A percentile compares a stretch with the other conserved stretches of the same genome.
phyloP scores from a whole-genome alignment of 35 echinoderm and acorn worm species.

The Lytechinus variegatus region DNA sequence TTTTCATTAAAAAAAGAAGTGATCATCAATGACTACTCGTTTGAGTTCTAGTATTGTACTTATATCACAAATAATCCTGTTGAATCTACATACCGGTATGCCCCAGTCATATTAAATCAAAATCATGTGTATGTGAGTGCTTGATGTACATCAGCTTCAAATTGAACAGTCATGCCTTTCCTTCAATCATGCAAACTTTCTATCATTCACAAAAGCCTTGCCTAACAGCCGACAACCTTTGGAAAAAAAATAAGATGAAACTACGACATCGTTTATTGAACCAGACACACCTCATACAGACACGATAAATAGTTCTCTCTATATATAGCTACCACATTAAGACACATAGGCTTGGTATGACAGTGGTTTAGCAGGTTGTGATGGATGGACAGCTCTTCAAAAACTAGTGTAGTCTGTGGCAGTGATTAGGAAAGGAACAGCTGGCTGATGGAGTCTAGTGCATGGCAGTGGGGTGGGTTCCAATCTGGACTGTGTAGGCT shows the following conservation, averaged over 20 bases:
- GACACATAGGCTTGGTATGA: background rate
- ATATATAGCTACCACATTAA: background rate
- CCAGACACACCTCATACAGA: background rate
- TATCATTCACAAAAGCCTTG: background rate
- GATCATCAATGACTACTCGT: no score
- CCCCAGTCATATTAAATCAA: no score
- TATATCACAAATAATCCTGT: no score
- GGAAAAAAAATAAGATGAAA: background rate
- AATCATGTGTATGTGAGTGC: no score
- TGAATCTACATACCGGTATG: no score
- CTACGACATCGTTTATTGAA: background rate
- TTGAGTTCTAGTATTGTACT: no score
- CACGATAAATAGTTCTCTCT: background rate
- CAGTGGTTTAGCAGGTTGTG: slow-evolving; percentile 16
- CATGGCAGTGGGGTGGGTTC: slow-evolving; percentile 43
- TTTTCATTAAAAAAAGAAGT: no score
- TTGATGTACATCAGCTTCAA: background rate
- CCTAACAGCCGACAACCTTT: background rate
- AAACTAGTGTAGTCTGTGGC: background rate
- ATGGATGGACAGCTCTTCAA: slow-evolving; percentile 23
- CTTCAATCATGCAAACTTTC: background rate
- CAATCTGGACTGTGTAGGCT: slow-evolving; percentile 50
- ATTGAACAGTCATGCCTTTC: background rate
- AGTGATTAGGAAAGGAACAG: background rate
- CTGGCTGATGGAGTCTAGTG: slow-evolving; percentile 34